phyloP scores from a whole-genome alignment of 2,888 invertebrate species.

The Atherix ibis region DNA sequence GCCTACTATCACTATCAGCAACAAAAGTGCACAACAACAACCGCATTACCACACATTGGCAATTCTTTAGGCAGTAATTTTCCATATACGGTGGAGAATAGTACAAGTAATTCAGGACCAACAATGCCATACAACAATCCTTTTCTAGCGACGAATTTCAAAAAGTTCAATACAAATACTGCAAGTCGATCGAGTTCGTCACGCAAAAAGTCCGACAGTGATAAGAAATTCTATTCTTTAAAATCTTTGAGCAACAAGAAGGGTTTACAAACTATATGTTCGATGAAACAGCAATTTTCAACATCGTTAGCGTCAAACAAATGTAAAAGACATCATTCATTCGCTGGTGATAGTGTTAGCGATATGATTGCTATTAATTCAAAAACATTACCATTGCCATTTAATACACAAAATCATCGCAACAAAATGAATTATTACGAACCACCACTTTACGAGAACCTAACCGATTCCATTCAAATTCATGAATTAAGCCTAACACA shows the following conservation, averaged over 20 bases:
- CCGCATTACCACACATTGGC: neutral
- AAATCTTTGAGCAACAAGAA: constrained; percentile 17
- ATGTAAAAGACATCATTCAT: constrained; percentile 32
- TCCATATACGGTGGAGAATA: constrained; percentile 21
- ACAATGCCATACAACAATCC: constrained; percentile 17
- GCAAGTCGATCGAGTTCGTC: constrained; percentile 7
- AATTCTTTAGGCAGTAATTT: constrained; percentile 23
- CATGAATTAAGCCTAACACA: constrained; percentile 38
- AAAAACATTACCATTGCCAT: constrained; percentile 6
- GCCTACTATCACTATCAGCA: constrained; percentile 29
- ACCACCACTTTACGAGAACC: constrained; percentile 41
- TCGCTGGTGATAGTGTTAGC: constrained; percentile 29
- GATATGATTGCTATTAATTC: constrained; percentile 15
- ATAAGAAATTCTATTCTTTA: constrained; percentile 25
- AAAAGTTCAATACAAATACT: constrained; percentile 16
- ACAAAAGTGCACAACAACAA: constrained; percentile 11
- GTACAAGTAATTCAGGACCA: neutral
- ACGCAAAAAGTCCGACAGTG: constrained; percentile 9
- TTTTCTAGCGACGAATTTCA: constrained; percentile 25
- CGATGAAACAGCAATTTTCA: constrained; percentile 11
- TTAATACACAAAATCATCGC: constrained; percentile 9
- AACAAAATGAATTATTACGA: constrained; percentile 25
- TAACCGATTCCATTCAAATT: constrained; percentile 50
- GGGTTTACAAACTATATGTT: constrained; percentile 13
- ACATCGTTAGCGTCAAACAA: constrained; percentile 13